Conservation (phyloP, 2,113 vertebrate genomes). For the Nycticorax nycticorax region DNA sequence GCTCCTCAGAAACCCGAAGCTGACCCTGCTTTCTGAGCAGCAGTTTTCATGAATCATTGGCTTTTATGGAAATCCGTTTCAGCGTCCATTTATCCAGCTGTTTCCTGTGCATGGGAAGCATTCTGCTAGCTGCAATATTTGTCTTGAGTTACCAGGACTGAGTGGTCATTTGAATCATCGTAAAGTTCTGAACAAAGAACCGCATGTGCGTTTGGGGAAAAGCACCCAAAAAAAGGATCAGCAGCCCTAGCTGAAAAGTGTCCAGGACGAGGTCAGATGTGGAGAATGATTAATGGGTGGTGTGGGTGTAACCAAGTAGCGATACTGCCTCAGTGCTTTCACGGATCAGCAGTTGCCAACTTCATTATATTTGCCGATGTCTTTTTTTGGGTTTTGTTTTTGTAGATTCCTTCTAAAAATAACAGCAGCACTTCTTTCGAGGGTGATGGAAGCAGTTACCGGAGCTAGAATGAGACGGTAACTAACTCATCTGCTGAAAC, state of each 20-base stretch:
- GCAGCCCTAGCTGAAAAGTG: not conserved
- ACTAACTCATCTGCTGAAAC: not conserved
- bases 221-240: not conserved
- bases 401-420: not conserved
- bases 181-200: not conserved
- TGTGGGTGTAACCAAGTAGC: not conserved
- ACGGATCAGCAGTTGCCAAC: not conserved
- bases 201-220: not conserved
- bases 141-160: not conserved
- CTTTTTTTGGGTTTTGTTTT: not conserved
- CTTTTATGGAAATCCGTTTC: not conserved
- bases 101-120: not conserved
- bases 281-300: not conserved
- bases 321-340: not conserved
- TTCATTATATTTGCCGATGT: not conserved
- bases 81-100: not conserved
- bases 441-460: not conserved
- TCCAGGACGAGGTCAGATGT: not conserved
- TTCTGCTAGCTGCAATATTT: not conserved
- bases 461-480: not conserved
- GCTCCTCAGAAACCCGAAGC: not conserved
- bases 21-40: not conserved
- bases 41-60: not conserved
- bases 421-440: not conserved
- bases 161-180: not conserved